Conservation (phyloP, 2,888 invertebrate genomes). For the Thera britannica region DNA sequence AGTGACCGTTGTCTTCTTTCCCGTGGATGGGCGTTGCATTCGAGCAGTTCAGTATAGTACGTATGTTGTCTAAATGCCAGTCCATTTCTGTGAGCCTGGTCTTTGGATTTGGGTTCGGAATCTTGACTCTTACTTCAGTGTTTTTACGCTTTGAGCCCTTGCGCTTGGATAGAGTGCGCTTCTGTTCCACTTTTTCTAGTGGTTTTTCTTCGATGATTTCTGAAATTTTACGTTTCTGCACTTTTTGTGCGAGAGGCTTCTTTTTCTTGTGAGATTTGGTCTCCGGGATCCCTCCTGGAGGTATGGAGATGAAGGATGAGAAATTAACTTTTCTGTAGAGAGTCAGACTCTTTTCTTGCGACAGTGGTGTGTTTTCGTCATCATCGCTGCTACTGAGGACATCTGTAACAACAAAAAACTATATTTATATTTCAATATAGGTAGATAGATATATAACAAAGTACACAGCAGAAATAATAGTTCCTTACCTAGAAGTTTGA, state of each 20-base stretch:
- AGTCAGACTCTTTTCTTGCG: conserved; percentile 42
- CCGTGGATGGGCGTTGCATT: conserved; percentile 69
- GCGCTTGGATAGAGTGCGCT: conserved; percentile 18
- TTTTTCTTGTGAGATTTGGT: conserved; percentile 22
- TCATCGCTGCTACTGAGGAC: conserved; percentile 40
- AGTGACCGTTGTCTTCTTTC: conserved; percentile 55
- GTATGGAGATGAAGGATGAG: conserved; percentile 56
- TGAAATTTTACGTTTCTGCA: conserved; percentile 33
- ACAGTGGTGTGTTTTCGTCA: conserved; percentile 32
- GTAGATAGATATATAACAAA: no score
- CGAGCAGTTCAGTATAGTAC: conserved; percentile 56
- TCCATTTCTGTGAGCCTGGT: conserved; percentile 57
- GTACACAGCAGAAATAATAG: no score
- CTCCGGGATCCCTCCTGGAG: conserved; percentile 46
- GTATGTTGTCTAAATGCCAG: conserved; percentile 67
- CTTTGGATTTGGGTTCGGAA: conserved; percentile 40
- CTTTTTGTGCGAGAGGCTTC: conserved; percentile 32
- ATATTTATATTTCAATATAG: not conserved
- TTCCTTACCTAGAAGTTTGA: no score
- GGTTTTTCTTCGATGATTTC: conserved; percentile 30
- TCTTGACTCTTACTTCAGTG: conserved; percentile 18
- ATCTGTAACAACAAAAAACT: conserved; percentile 22
- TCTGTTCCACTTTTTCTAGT: conserved; percentile 13
- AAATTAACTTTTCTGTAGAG: conserved; percentile 57
- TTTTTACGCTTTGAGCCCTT: conserved; percentile 26